Base-by-base conservation (phyloP, 2,888 invertebrate species). In the Xylota segnis region DNA sequence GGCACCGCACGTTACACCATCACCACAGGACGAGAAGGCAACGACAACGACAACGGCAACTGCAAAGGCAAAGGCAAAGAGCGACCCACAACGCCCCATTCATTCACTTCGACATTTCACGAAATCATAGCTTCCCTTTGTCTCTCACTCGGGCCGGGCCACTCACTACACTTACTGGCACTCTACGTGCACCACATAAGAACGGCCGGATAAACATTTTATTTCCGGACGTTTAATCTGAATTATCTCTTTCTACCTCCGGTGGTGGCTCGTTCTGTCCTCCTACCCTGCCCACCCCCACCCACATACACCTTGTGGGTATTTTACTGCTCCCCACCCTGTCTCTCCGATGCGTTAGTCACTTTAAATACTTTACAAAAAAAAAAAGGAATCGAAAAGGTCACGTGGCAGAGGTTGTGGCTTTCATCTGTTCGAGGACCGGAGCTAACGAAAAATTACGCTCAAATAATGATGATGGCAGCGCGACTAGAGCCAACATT, bases 201-300 rank as follows among this genome's bases (percentile, higher is more conserved):
- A 82, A 86, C 82, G 68, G 66, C 76, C 86, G 86, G 86, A 86
- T 86, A 86, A 86, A 82, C 86, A 86, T 86, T 86, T 86, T 86
- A 86, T 82, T 86, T 86, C 86, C 86, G 82, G 86, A 86, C 82
- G 86, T 82, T 86, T 86, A 86, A 86, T 86, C 82, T 76, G 86
- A 86, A 86, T 86, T 86, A 86, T 86, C 82, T 86, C 84, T 40
- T 63, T 34, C 40, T 58, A 29, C 65, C 74, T n/a, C 54, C 29
- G 43, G 23, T 59, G 43, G 23, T 59, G 40, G 5, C 5, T 32
- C 14, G 18, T 10, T 16, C 14, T n/a, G 18, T 1, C 10, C 14
- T 14, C n/a, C 14, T n/a, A 18, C 0, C 10, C 14, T 14, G 10
- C 14, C 27, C n/a, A 0, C 7, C 10, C 58, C 1, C 59, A 10